Percentiles rank a stretch among this genome's conserved stretches.
phyloP scores from a whole-genome alignment of 2,888 invertebrate genomes.

The Phyto melanocephala region DNA sequence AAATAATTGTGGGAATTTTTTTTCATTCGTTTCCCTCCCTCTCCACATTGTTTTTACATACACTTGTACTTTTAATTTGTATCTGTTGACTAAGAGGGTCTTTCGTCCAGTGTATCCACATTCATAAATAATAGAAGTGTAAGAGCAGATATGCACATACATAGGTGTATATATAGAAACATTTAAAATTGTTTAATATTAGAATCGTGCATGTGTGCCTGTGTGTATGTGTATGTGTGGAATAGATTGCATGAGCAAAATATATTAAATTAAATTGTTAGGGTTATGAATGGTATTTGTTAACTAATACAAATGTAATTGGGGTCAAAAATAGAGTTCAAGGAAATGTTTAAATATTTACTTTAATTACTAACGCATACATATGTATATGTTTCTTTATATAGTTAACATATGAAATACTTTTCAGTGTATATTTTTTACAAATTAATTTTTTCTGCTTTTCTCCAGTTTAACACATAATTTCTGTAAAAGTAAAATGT shows the following conservation, averaged over 20 bases:
- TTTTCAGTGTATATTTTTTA: too few species aligned
- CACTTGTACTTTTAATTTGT: conserved; percentile 67
- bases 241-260: neutral
- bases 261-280: conserved; percentile 38
- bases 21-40: neutral
- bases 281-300: conserved; percentile 40
- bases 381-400: neutral
- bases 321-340: conserved; percentile 46
- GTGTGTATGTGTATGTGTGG: neutral
- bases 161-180: too few species aligned
- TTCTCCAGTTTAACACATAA: too few species aligned
- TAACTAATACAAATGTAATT: conserved; percentile 42
- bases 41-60: conserved; percentile 72
- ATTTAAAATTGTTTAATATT: neutral
- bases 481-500: too few species aligned
- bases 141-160: too few species aligned
- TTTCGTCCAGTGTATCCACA: neutral
- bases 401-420: too few species aligned
- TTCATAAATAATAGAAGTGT: too few species aligned
- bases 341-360: conserved; percentile 35
- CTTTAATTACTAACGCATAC: conserved; percentile 8
- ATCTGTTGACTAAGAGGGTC: neutral
- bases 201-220: neutral
- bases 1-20: conserved; percentile 44
- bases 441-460: too few species aligned